Base-by-base conservation (phyloP, 2,797 vertebrate genomes). In the Melanogrammus aeglefinus region DNA sequence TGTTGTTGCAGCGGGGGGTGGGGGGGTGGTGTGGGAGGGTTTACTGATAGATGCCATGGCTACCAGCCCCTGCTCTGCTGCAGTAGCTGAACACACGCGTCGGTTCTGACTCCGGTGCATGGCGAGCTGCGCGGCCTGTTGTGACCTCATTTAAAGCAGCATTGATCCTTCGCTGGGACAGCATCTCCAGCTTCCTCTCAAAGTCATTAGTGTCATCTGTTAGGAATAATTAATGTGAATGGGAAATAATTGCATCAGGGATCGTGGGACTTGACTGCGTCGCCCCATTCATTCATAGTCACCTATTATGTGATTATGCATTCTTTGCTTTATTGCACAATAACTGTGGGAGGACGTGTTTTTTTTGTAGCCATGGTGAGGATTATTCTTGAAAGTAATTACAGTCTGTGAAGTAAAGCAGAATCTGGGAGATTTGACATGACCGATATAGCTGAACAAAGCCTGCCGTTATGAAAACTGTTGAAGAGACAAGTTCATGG, bases 131-230 rank as follows among this genome's bases (percentile, higher is more conserved):
- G 31, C 24, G 78, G 39, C 47, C 14, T 69, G 29, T 66, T 83
- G 73, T 80, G 86, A 90, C 84, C 90, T 83, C 77, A 84, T 91
- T 92, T 88, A 83, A 93, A 94, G 91, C 4, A 91, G 84, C 87
- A 94, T 91, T 91, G 94, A 96, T 95, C 92, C 84, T 85, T 84
- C 82, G 87, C 91, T 89, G 90, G 88, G 89, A 91, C 90, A 88
- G 87, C 86, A 85, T 86, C 86, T 89, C 91, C 90, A 91, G 88
- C 93, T 94, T 94, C 92, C 94, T 93, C 93, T 96, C 93, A 96
- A 96, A 97, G 96, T 96, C 95, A 95, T 97, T 95, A 96, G 93
- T 94, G 94, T 96, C 95, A 96, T 96, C 95, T 96, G 95, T 95
- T 96, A 95, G 94, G 92, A 94, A 96, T 96, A 97, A 97, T 96